Percentiles rank a stretch among this genome's conserved stretches.
Evolutionary conservation across 2,888 invertebrate genomes (phyloP).

Genomic region (Dermolepida albohirtum): DNA sequence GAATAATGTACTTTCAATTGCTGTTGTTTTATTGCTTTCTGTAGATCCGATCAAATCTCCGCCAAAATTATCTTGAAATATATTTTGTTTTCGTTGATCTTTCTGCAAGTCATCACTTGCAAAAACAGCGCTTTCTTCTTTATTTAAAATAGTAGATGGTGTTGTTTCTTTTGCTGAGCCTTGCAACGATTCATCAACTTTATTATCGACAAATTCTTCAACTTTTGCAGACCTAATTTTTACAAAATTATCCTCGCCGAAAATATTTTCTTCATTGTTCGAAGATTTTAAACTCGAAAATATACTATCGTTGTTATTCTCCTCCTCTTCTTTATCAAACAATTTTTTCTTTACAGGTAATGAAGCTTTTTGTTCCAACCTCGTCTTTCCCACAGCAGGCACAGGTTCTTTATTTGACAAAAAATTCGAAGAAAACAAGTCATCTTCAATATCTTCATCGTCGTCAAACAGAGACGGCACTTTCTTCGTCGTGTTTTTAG

Average conservation of each 20-base stretch:
- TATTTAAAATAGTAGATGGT: background rate
- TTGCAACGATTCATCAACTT: background rate
- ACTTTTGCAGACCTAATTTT: too few relatives aligned
- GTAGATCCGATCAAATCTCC: background rate
- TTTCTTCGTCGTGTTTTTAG: background rate
- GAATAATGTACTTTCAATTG: too few relatives aligned
- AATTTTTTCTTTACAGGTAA: slow-evolving; percentile 20
- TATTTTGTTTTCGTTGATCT: too few relatives aligned
- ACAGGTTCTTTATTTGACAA: background rate
- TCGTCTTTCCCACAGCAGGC: background rate
- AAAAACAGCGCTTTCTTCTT: background rate
- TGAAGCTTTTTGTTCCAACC: too few relatives aligned
- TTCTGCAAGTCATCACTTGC: too few relatives aligned
- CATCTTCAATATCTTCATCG: slow-evolving; percentile 39
- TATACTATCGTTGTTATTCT: slow-evolving; percentile 12
- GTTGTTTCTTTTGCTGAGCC: too few relatives aligned
- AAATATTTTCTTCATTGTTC: background rate
- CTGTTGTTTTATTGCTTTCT: background rate
- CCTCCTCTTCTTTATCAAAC: slow-evolving; percentile 39
- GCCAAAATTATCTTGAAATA: background rate
- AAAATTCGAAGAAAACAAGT: slow-evolving; percentile 25
- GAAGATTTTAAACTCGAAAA: background rate
- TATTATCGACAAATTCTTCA: background rate
- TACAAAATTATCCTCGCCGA: too few relatives aligned
- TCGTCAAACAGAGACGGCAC: slow-evolving; percentile 41